Evolutionary conservation across 2,113 vertebrate species (phyloP).

Genomic region (Pontoporia blainvillei): DNA sequence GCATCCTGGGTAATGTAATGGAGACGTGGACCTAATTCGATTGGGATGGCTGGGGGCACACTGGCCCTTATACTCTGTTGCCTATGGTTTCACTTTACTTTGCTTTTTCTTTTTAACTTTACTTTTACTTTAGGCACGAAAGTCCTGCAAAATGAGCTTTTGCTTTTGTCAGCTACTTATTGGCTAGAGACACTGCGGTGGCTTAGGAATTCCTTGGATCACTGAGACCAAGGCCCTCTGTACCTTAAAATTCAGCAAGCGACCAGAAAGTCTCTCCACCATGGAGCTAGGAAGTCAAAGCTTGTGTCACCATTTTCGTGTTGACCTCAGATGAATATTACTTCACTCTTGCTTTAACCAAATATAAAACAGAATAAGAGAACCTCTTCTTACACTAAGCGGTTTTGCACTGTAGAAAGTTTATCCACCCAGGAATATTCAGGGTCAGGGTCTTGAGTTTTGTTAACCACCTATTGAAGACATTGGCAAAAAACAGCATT

Average conservation of each 20-base stretch:
- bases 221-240: neutral
- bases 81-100: neutral
- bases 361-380: neutral
- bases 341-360: neutral
- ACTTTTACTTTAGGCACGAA: neutral
- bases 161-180: neutral
- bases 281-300: neutral
- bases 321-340: neutral
- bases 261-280: neutral
- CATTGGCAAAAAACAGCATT: neutral
- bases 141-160: neutral
- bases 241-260: neutral
- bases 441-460: slow-evolving; percentile 65
- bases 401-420: slow-evolving; percentile 80
- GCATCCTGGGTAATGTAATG: neutral
- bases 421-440: slow-evolving; percentile 87
- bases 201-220: neutral
- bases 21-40: rapidly evolving
- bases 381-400: slow-evolving; percentile 84
- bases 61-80: neutral
- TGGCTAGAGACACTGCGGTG: neutral
- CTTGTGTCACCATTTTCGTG: neutral
- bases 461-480: slow-evolving; percentile 80
- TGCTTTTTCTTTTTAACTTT: neutral
- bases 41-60: neutral